phyloP scores from a whole-genome alignment of 2,113 vertebrate species.

The Varanus salvator region DNA sequence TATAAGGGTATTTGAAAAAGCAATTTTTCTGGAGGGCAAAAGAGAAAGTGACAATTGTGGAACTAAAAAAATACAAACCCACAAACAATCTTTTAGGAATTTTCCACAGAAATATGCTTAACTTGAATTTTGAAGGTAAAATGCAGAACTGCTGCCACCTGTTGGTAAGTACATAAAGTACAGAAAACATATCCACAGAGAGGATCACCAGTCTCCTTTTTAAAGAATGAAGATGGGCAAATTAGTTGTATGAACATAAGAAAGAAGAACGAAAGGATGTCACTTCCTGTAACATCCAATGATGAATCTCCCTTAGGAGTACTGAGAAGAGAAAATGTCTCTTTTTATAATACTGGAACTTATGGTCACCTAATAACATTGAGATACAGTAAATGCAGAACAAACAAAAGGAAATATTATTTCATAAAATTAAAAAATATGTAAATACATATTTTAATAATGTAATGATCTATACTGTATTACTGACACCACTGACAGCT shows the following conservation, averaged over 20 bases:
- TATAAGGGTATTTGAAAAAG: neutral
- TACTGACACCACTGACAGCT: too few relatives aligned
- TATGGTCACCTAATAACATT: neutral
- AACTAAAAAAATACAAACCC: neutral
- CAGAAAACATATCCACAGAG: neutral
- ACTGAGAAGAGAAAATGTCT: neutral
- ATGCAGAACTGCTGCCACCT: conserved; percentile 57
- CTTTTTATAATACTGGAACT: neutral
- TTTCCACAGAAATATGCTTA: fast-evolving
- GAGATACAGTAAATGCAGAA: neutral
- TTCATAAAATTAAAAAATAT: neutral
- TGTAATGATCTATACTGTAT: too few relatives aligned
- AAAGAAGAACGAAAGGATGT: neutral
- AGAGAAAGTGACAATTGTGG: neutral
- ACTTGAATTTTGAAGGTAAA: neutral
- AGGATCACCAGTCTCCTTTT: neutral
- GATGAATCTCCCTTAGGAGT: neutral
- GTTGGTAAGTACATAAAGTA: conserved; percentile 23
- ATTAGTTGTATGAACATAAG: neutral
- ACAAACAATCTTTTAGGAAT: neutral
- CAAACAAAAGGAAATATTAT: neutral
- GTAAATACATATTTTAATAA: neutral
- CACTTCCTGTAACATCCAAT: neutral
- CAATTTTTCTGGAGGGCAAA: neutral
- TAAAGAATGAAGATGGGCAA: fast-evolving